These are phyloP conservation scores for Ceraclea dissimilis DNA, from an alignment of 2,888 invertebrate genomes.

Conservation along the genomic window DNA sequence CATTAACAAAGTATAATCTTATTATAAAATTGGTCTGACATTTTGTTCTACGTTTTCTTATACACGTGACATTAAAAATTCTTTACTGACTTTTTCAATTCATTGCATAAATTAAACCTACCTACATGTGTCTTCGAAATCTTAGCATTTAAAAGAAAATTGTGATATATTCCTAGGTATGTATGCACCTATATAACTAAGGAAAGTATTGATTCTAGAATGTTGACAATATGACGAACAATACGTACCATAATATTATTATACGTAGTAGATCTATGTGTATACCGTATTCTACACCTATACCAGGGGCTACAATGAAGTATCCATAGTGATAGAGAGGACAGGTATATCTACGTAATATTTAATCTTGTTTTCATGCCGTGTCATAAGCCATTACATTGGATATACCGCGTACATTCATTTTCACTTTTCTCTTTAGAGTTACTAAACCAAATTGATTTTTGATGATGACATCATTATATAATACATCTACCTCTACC, in stretches of 20 bases:
- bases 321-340: no score
- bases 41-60: background rate
- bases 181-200: background rate
- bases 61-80: background rate
- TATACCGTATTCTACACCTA: no score
- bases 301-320: no score
- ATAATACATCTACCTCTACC: background rate
- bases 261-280: no score
- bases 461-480: background rate
- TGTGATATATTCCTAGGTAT: background rate
- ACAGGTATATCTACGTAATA: background rate
- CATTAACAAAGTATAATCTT: background rate
- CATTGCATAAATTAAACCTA: no score
- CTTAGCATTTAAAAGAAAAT: background rate
- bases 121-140: background rate
- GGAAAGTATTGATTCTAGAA: no score
- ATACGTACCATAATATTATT: no score
- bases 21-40: background rate
- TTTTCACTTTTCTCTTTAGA: background rate
- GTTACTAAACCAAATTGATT: background rate
- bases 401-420: background rate
- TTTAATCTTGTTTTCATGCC: background rate
- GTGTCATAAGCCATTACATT: background rate
- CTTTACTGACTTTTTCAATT: background rate
- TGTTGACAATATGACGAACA: no score